A percentile compares a stretch with the other conserved stretches of the same genome.
Conservation (phyloP, 1,140 invertebrate species). For the Heliothis subflexa region DNA sequence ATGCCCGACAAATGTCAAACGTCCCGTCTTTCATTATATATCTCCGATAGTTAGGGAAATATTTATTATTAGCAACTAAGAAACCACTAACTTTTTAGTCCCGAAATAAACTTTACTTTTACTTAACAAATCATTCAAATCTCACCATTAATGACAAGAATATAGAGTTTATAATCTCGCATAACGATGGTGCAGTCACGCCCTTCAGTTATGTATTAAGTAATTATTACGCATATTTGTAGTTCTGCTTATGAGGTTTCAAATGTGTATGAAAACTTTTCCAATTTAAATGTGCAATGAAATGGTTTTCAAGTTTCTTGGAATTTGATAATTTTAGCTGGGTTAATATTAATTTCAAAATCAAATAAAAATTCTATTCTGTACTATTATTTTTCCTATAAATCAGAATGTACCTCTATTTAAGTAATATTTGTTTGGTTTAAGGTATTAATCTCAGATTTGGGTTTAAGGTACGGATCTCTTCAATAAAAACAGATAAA, state of each 20-base stretch:
- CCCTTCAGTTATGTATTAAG: neutral
- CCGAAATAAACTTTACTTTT: neutral
- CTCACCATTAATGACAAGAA: neutral
- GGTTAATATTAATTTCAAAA: neutral
- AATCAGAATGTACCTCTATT: too few relatives aligned
- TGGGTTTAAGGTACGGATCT: too few relatives aligned
- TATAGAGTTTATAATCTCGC: neutral
- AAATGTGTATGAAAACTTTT: slow-evolving; percentile 23
- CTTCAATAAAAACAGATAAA: too few relatives aligned
- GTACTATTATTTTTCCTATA: neutral
- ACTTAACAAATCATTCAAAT: neutral
- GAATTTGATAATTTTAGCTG: too few relatives aligned
- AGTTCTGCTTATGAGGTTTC: slow-evolving; percentile 25
- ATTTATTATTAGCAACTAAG: neutral
- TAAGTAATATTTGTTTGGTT: too few relatives aligned
- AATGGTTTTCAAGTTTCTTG: neutral
- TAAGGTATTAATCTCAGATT: too few relatives aligned
- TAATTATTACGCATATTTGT: slow-evolving; percentile 29
- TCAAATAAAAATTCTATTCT: neutral
- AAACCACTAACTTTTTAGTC: neutral
- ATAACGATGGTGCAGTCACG: neutral
- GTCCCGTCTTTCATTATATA: too few relatives aligned
- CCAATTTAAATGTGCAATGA: neutral
- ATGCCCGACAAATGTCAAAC: too few relatives aligned
- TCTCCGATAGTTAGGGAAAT: too few relatives aligned